These are phyloP conservation scores for Ovis canadensis DNA, from an alignment of 2,113 vertebrate genomes.

Conservation along the genomic window DNA sequence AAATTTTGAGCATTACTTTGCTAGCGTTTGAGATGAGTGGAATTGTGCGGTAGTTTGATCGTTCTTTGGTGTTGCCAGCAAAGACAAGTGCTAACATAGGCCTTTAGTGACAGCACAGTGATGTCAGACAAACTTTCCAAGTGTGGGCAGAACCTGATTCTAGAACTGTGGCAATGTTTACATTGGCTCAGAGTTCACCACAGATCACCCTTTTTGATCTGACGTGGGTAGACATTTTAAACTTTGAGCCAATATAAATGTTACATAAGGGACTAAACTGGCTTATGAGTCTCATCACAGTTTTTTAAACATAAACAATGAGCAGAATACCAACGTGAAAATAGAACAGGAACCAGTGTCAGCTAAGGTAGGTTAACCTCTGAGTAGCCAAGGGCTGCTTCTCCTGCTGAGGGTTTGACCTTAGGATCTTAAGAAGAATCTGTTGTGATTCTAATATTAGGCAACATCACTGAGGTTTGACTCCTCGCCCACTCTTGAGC, in stretches of 20 bases:
- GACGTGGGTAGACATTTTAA: neutral
- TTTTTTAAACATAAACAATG: neutral
- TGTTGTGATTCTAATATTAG: neutral
- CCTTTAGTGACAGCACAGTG: neutral
- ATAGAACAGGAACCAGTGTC: neutral
- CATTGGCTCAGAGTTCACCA: neutral
- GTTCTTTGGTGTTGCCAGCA: neutral
- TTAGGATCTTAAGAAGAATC: neutral
- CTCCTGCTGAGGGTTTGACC: neutral
- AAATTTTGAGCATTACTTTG: neutral
- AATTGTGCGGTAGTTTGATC: neutral
- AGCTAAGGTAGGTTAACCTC: neutral
- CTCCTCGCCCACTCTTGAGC: neutral
- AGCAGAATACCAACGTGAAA: neutral
- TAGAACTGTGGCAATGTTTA: neutral
- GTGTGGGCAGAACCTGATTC: neutral
- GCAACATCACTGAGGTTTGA: neutral
- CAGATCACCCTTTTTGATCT: neutral
- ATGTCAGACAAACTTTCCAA: neutral
- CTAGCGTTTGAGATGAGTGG: neutral
- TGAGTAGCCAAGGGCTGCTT: neutral
- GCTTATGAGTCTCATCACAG: neutral
- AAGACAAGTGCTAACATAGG: neutral
- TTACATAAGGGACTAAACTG: neutral
- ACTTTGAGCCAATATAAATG: neutral